Percentiles rank a stretch among this genome's conserved stretches.
Evolutionary conservation across 2,113 vertebrate genomes (phyloP).

Genomic region (Alligator sinensis): DNA sequence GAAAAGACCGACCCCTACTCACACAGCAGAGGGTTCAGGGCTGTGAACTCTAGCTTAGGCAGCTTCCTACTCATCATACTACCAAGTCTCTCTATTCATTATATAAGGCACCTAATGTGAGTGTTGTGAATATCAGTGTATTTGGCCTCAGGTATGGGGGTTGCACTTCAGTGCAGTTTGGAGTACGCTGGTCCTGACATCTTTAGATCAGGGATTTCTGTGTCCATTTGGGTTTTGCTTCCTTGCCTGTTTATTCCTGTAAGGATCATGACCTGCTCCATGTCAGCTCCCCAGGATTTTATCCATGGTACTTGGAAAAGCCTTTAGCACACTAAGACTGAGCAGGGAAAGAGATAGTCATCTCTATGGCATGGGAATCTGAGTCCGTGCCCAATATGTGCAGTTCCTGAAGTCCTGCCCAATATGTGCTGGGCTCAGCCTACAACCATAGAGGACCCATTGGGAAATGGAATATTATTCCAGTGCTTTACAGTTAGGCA

Average conservation of each 20-base stretch:
- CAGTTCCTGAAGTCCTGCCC: background rate
- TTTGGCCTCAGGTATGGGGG: background rate
- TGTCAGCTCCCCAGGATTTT: background rate
- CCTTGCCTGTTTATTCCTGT: background rate
- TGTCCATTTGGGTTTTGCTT: background rate
- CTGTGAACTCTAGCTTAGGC: too few relatives aligned
- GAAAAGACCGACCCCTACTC: too few relatives aligned
- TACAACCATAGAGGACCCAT: background rate
- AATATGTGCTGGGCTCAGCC: background rate
- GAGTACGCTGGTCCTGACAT: background rate
- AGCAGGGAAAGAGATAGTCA: background rate
- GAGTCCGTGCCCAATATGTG: background rate
- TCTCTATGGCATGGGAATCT: background rate
- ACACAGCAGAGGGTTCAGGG: too few relatives aligned
- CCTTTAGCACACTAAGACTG: background rate
- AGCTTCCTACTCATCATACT: too few relatives aligned
- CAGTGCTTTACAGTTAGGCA: background rate
- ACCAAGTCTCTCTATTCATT: too few relatives aligned
- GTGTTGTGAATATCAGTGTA: too few relatives aligned
- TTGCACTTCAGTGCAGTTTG: background rate
- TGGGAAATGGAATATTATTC: background rate
- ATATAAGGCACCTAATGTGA: too few relatives aligned
- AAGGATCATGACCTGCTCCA: background rate
- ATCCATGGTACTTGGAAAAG: background rate
- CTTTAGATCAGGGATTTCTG: background rate